Evolutionary conservation across 2,888 invertebrate species (phyloP).

Genomic region (Aquatica leii): DNA sequence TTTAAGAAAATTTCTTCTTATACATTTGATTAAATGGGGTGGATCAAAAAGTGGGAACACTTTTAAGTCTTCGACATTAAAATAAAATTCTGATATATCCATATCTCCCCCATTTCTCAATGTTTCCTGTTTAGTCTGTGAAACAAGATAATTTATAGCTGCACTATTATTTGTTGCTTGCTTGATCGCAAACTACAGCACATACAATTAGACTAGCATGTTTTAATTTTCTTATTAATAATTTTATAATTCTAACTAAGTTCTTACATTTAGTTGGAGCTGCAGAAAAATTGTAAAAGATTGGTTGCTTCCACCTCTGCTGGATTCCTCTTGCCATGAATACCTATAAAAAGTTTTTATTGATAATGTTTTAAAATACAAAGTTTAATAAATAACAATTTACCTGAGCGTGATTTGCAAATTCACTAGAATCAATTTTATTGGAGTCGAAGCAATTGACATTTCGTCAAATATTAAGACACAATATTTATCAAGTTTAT

Average conservation of each 20-base stretch:
- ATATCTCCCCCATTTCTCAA: too few species aligned
- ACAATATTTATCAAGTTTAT: slow-evolving; percentile 14
- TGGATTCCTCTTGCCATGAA: neutral
- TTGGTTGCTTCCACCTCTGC: slow-evolving; percentile 1
- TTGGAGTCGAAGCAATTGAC: neutral
- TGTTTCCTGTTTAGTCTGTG: too few species aligned
- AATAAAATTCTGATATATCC: too few species aligned
- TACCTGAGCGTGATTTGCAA: neutral
- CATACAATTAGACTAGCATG: too few species aligned
- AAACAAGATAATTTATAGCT: too few species aligned
- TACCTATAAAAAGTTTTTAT: neutral
- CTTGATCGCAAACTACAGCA: too few species aligned
- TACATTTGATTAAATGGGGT: too few species aligned
- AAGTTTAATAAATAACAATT: neutral
- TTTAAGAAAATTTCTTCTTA: neutral
- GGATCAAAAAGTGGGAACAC: too few species aligned
- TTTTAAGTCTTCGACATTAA: too few species aligned
- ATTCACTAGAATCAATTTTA: neutral
- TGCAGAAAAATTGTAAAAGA: neutral
- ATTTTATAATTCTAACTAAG: too few species aligned
- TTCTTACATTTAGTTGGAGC: too few species aligned
- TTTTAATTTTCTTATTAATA: neutral
- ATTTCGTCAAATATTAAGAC: slow-evolving; percentile 18
- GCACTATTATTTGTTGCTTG: neutral
- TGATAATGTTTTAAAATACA: neutral